A percentile compares a stretch with the other conserved stretches of the same genome.
phyloP scores from a whole-genome alignment of 2,797 vertebrate genomes.

The Enteromius treurensis region DNA sequence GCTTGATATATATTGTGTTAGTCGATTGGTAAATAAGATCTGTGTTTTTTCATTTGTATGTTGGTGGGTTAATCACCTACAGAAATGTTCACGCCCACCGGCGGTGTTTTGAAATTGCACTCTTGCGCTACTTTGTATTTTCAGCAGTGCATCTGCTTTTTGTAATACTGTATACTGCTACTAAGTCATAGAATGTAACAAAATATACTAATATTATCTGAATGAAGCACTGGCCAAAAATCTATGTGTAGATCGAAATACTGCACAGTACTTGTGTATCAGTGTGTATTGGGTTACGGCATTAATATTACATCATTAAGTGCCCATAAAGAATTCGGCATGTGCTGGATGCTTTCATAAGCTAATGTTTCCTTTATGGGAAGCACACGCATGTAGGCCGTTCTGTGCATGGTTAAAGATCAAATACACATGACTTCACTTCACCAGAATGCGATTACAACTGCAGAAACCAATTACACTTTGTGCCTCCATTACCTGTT shows the following conservation, averaged over 20 bases:
- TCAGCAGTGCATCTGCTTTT: not conserved
- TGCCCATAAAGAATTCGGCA: conserved; percentile 23
- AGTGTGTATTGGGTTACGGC: not conserved
- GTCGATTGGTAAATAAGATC: no score
- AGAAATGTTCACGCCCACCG: no score
- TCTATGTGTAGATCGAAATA: not conserved
- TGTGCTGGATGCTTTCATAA: conserved; percentile 25
- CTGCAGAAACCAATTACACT: not conserved
- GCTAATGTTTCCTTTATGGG: conserved; percentile 42
- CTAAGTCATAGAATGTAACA: not conserved
- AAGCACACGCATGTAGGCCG: not conserved
- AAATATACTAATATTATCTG: not conserved
- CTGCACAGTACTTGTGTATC: not conserved
- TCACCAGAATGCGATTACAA: conserved; percentile 43
- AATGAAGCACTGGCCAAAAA: not conserved
- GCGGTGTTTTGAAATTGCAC: not conserved
- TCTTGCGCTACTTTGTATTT: not conserved
- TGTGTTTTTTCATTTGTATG: not conserved
- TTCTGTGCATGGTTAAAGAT: conserved; percentile 23
- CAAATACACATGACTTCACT: not conserved
- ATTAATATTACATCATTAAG: conserved; percentile 40
- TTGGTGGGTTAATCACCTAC: no score
- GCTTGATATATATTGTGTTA: no score
- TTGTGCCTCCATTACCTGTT: not conserved
- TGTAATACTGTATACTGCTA: not conserved